Conservation (phyloP, 2,797 vertebrate species). For the Pangasius macronema region DNA sequence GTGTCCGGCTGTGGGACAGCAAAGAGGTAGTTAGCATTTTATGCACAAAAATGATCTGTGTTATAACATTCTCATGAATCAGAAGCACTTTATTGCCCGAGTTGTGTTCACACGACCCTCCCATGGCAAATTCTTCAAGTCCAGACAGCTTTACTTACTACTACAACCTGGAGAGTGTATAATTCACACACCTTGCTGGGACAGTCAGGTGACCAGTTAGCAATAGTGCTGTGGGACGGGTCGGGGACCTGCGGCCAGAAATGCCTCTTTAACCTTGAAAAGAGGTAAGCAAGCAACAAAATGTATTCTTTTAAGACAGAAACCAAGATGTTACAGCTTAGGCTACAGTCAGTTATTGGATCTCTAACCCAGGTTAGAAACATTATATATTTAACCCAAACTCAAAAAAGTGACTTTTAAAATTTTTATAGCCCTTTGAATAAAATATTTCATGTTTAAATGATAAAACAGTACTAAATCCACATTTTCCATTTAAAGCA, state of each 20-base stretch:
- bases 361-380: background rate
- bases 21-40: background rate
- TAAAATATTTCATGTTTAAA: background rate
- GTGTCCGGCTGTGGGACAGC: constrained; percentile 76
- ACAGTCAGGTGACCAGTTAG: constrained; percentile 90
- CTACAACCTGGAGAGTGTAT: background rate
- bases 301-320: background rate
- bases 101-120: background rate
- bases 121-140: background rate
- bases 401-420: background rate
- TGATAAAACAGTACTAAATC: background rate
- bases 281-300: background rate
- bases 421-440: background rate
- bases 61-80: background rate
- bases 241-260: constrained; percentile 94
- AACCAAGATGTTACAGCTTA: background rate
- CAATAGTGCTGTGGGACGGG: constrained; percentile 92
- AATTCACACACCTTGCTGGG: constrained; percentile 79
- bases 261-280: constrained; percentile 85
- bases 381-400: background rate
- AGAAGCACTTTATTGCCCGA: background rate
- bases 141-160: background rate
- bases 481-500: background rate
- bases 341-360: background rate
- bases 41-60: background rate